Evolutionary conservation across 2,888 invertebrate species (phyloP), one percentile per base, ranked within the genome.

Genomic region (Eumerus sabulonum): DNA sequence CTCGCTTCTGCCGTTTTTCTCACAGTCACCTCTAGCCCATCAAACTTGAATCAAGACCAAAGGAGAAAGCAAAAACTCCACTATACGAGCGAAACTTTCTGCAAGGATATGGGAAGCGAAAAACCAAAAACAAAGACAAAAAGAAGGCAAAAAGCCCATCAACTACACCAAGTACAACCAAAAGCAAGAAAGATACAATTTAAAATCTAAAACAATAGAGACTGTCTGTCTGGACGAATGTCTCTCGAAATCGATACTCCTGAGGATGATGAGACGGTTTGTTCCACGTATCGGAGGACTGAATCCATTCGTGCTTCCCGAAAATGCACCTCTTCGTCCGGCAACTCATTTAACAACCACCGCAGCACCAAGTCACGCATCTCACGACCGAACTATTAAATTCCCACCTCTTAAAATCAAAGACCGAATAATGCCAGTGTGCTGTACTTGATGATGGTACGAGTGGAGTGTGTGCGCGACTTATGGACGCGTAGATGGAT

Each of bases 311-410:
- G 27, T 27, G 27, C 27, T 27, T 74, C 67, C 59, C 57, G 62
- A 72, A 76, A 63, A 57, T 68, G 68, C 57, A 57, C 38, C 38
- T 56, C 38, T n/a, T 13, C 12, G 16, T 16, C 36, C 12, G 67
- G 19, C 70, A 81, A 76, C 71, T 81, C 66, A 76, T 71, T 81
- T 81, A 70, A 76, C 66, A 76, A 76, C 68, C 83, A 76, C 82
- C 76, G 68, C 76, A 82, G 76, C 82, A 82, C 71, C 67, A 74
- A 83, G 83, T 84, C 84, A 84, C 84, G 84, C 84, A 84, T 83
- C 83, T 84, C 84, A 84, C 84, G 84, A 84, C 83, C 82, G 81
- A 83, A 83, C 84, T 84, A 84, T 83, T 84, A 84, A 83, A 83
- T 81, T 74, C 82, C 82, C 68, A 79, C 82, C 79, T 79, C 79